Evolutionary conservation across 2,113 vertebrate genomes (phyloP).

Genomic region (Labeo rohita): DNA sequence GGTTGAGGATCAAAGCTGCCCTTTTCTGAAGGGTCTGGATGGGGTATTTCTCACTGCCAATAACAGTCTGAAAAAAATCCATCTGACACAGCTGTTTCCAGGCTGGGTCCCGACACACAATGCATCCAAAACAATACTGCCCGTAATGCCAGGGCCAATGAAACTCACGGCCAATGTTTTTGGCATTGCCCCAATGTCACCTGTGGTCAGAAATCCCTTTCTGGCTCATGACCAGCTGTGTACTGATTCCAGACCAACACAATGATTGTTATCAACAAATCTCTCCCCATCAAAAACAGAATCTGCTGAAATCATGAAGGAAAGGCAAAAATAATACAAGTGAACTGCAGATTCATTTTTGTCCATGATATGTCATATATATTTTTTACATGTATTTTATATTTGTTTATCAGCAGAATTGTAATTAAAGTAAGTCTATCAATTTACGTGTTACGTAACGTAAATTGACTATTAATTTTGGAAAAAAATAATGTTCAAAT

Average conservation of each 20-base stretch:
- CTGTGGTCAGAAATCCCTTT: constrained; percentile 58
- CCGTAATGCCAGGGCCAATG: constrained; percentile 46
- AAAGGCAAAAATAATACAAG: background rate
- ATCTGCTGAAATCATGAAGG: background rate
- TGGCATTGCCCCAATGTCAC: constrained; percentile 63
- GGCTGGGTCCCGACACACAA: constrained; percentile 65
- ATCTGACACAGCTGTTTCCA: constrained; percentile 79
- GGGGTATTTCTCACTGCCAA: constrained; percentile 57
- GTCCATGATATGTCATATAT: no score
- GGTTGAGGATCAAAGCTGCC: constrained; percentile 61
- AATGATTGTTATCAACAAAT: background rate
- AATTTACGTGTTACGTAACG: no score
- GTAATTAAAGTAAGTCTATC: no score
- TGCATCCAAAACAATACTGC: constrained; percentile 70
- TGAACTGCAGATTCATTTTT: background rate
- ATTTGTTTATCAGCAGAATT: no score
- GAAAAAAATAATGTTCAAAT: no score
- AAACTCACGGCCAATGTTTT: constrained; percentile 56
- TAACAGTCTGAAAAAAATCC: constrained; percentile 63
- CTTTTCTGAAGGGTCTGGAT: constrained; percentile 48
- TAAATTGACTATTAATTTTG: no score
- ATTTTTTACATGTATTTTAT: no score
- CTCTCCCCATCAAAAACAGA: background rate
- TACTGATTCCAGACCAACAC: constrained; percentile 27
- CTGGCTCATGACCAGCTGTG: background rate